Percentiles rank a stretch among this genome's conserved stretches.
phyloP scores from a whole-genome alignment of 2,797 vertebrate genomes.

The Acipenser ruthenus region DNA sequence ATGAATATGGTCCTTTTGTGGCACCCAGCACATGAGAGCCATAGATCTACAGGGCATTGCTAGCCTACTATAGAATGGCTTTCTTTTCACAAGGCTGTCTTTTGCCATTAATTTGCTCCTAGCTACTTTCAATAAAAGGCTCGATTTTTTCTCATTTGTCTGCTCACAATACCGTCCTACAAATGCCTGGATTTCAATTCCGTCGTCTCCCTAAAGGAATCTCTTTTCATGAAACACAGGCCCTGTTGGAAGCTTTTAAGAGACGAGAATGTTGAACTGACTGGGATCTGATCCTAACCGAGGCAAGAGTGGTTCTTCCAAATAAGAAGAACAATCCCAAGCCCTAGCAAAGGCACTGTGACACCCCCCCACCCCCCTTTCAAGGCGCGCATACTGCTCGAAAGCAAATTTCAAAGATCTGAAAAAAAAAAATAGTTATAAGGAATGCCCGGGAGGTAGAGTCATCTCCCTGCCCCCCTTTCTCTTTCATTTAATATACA shows the following conservation, averaged over 20 bases:
- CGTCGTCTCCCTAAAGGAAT: constrained; percentile 22
- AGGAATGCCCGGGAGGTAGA: constrained; percentile 43
- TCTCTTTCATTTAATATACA: constrained; percentile 50
- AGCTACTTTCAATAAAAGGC: constrained; percentile 28
- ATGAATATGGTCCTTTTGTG: constrained; percentile 22
- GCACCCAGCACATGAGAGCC: constrained; percentile 26
- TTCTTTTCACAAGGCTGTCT: constrained; percentile 48
- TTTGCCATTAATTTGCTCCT: constrained; percentile 46
- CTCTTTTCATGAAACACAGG: constrained; percentile 34
- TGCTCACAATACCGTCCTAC: constrained; percentile 21
- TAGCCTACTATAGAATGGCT: constrained; percentile 34
- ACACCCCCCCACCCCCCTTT: constrained; percentile 30
- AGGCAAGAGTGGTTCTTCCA: constrained; percentile 29
- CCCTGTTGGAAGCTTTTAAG: constrained; percentile 43
- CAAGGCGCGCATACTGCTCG: constrained; percentile 37
- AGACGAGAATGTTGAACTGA: constrained; percentile 25
- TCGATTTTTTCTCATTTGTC: constrained; percentile 18
- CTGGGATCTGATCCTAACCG: constrained; percentile 35
- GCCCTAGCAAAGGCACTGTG: constrained; percentile 29
- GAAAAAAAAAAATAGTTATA: constrained; percentile 23
- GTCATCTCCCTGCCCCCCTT: constrained; percentile 17
- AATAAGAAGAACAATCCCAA: constrained; percentile 19
- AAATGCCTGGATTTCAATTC: constrained; percentile 27
- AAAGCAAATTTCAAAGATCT: constrained; percentile 42
- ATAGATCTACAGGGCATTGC: constrained; percentile 29